Evolutionary conservation across 2,888 invertebrate species (phyloP), one percentile per base, ranked within the genome.

Genomic region (Orchesella flavescens): DNA sequence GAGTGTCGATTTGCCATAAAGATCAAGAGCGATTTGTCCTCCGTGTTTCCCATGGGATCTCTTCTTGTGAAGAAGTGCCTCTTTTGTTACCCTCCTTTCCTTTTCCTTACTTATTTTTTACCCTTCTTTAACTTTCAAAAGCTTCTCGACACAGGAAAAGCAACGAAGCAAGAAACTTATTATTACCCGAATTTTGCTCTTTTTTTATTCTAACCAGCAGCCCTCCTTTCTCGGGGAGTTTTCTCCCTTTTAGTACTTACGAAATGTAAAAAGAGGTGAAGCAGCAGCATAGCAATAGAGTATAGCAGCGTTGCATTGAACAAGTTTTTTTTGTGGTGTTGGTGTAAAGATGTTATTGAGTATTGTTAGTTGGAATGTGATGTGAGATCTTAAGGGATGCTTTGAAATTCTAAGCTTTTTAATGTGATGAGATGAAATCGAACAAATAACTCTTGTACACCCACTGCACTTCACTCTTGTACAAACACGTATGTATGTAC

Each of bases 1-100:
- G 85, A 86, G 87, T 87, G 86, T 86, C 85, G 88, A 88, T 87
- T 88, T 86, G 87, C 88, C 86, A 88, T 88, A 88, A 87, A 88
- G 87, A 88, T 88, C 88, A 87, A 82, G 83, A 88, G 79, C 87
- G 88, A 88, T 88, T 88, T 88, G 87, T 88, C 86, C 88, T 84
- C 72, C 78, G 84, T 84, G 84, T 84, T 86, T 88, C 87, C 86
- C 88, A 83, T 85, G 86, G 87, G 88, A 86, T 87, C 75, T 83
- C 82, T 65, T 73, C 75, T 78, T 68, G 61, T 24, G 49, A 82
- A 72, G 75, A 76, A 55, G 76, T 76, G 55, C 59, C 77, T 77
- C 83, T 83, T 82, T 83, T 83, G 83, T 83, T 83, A 73, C 83
- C 83, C 83, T 76, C 68, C 73, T 69, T 55, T 66, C 23, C 44